Conservation (phyloP, 2,797 vertebrate genomes). For the Myripristis murdjan region DNA sequence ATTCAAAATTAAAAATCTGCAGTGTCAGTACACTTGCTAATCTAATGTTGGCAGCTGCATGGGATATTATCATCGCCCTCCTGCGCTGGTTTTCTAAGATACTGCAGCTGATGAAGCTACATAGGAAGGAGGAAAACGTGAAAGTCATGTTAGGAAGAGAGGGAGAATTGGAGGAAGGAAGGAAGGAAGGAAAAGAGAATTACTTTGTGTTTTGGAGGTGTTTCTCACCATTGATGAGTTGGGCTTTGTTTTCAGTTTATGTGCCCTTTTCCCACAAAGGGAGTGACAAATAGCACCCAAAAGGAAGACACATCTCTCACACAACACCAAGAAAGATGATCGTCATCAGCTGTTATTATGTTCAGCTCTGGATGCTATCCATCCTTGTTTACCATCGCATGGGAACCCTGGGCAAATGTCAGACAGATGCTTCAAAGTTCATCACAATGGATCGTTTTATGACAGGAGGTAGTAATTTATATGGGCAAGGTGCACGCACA, state of each 20-base stretch:
- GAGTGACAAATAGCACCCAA: conserved; percentile 53
- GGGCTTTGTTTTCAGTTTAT: not conserved
- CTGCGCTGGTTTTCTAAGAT: conserved; percentile 7
- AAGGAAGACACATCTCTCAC: conserved; percentile 50
- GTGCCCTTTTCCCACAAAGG: conserved; percentile 20
- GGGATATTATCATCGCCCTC: conserved; percentile 30
- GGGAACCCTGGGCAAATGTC: conserved; percentile 67
- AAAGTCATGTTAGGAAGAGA: not conserved
- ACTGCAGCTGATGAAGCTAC: conserved; percentile 5
- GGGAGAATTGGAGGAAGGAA: not conserved
- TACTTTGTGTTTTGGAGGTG: not conserved
- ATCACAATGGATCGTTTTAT: conserved; percentile 42
- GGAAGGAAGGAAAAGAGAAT: not conserved
- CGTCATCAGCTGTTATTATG: conserved; percentile 68
- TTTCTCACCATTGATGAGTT: conserved; percentile 27
- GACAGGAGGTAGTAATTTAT: conserved; percentile 39
- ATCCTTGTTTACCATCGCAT: conserved; percentile 66
- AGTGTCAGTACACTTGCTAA: conserved; percentile 47
- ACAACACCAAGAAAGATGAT: conserved; percentile 55
- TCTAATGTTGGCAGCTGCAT: conserved; percentile 33
- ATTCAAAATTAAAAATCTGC: conserved; percentile 66
- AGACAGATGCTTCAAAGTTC: conserved; percentile 71
- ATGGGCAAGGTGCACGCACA: no score
- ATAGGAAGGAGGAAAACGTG: not conserved
- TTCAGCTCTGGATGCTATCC: conserved; percentile 52